Evolutionary conservation across 1,140 invertebrate species (phyloP), one percentile per base, ranked within the genome.

Genomic region (Drosophila rhopaloa): DNA sequence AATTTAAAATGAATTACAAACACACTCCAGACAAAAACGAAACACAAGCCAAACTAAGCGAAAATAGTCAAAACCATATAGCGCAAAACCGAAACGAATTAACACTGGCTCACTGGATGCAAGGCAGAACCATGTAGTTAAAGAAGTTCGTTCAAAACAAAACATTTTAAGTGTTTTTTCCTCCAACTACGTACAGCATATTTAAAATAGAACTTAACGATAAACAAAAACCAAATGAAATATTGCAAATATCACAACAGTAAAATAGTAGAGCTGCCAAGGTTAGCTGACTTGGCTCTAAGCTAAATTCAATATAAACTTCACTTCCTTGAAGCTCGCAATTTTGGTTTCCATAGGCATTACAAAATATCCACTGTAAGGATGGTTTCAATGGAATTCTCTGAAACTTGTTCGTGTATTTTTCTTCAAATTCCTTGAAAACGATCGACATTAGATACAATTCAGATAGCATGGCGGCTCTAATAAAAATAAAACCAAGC

Each of bases 101-200:
- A n/a, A 35, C n/a, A 35, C 27, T 51, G 29, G 29, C 48, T 35
- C 48, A 51, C 48, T 16, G 48, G 48, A 63, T 53, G 59, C 48
- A 72, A 66, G 56, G 37, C 10, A 71, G 59, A 61, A 68, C 32
- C 43, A 70, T 35, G 65, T 71, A 57, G 61, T 47, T 67, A 71
- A 77, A 59, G 56, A 62, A 59, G 74, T 81, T 90, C 74, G 81
- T 90, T 90, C 77, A 68, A 68, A 89, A 89, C 71, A 81, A 80
- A 86, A 50, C 73, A 85, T 90, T 90, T 86, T 90, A 90, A 90
- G 85, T 90, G 86, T 90, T 90, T 90, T 85, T 90, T 86, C 88
- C 86, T 90, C 65, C 81, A 86, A 89, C 81, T 90, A 89, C 81
- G 85, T 90, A 90, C 86, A 89, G 77, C 81, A 90, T 90, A 90